A percentile compares a stretch with the other conserved stretches of the same genome.
Evolutionary conservation across 2,113 vertebrate genomes (phyloP).

Genomic region (Aleadryas rufinucha): DNA sequence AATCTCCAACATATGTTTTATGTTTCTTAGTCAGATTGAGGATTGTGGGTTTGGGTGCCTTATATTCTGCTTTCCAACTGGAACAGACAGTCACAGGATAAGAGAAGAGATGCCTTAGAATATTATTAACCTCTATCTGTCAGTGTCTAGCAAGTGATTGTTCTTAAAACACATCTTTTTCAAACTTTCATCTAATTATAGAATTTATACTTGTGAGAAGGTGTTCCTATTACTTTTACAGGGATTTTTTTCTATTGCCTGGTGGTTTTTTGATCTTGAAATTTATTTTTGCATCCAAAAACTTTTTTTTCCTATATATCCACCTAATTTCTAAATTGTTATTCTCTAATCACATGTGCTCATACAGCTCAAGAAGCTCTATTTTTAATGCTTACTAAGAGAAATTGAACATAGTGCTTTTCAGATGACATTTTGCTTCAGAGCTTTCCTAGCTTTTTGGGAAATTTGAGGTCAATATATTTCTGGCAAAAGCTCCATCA

Average conservation of each 20-base stretch:
- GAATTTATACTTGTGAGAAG: neutral
- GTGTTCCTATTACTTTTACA: neutral
- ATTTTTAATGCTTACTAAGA: neutral
- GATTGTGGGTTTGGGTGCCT: neutral
- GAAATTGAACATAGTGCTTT: neutral
- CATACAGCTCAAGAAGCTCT: neutral
- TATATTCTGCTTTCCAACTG: neutral
- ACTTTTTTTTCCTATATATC: neutral
- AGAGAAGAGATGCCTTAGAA: neutral
- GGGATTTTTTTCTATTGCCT: neutral
- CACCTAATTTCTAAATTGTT: neutral
- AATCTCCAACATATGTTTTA: neutral
- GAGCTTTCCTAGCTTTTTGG: neutral
- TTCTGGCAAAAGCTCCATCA: neutral
- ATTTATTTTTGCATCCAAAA: neutral
- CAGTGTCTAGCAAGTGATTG: neutral
- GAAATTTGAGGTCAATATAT: neutral
- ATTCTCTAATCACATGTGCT: neutral
- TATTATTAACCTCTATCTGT: neutral
- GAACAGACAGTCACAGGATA: neutral
- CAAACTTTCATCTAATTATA: neutral
- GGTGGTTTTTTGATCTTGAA: neutral
- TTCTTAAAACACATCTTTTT: neutral
- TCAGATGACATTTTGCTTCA: neutral
- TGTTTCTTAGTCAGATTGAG: neutral